Evolutionary conservation across 2,113 vertebrate genomes (phyloP), one percentile per base, ranked within the genome.

Genomic region (Stomatorhinus ivindoensis): DNA sequence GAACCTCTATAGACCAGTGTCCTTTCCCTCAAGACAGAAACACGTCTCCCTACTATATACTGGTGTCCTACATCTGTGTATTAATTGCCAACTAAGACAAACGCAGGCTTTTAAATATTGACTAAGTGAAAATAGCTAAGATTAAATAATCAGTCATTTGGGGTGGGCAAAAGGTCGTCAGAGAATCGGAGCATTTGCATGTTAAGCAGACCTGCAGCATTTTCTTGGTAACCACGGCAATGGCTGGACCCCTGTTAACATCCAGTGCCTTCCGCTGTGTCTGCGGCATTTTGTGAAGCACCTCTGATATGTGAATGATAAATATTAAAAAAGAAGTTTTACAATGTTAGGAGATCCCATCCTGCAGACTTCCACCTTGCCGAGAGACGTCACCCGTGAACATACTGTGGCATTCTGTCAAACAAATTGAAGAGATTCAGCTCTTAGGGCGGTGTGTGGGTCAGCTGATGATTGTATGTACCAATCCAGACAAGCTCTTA

Each of bases 81-180:
- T 65, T 87, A 61, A 61, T 87, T 87, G 7, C 51, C 51, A 87
- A 87, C 87, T 65, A 87, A 87, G 87, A 87, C 46, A 87, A 87
- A 87, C 87, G 48, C 6, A 44, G 53, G 42, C 35, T 65, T 87
- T 87, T 87, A 87, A 87, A 87, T 87, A 87, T 87, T 87, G 35
- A 87, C 87, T 24, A 61, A 87, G 87, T 35, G 31, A 61, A 42
- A 65, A 87, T 61, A 87, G 55, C 51, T 44, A 27, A 65, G 85
- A 87, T 35, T 87, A 87, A 55, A 87, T 87, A 87, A 87, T 24
- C 15, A 58, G 86, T 87, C 61, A 87, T 87, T 87, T 87, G 55
- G 17, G 58, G 19, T 42, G 8, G 50, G 51, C 19, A 44, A 87
- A 61, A 87, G 50, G 39, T 15, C 10, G 24, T 27, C 27, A 87